phyloP scores from a whole-genome alignment of 2,113 vertebrate genomes.

The Bubalus kerabau region DNA sequence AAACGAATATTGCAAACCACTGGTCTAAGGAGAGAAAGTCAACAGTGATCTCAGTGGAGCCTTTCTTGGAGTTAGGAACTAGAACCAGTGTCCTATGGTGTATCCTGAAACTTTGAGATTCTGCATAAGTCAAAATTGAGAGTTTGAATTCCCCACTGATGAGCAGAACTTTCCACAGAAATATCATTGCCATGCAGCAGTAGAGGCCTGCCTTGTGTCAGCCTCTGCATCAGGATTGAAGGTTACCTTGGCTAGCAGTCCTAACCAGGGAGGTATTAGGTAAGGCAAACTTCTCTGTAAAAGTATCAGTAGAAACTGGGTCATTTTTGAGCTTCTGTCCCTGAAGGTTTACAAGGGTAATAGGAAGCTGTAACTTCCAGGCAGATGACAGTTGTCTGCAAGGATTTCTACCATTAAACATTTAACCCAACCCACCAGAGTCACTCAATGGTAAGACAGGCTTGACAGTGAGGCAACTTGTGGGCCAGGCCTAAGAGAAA shows the following conservation, averaged over 20 bases:
- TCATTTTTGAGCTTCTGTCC: neutral
- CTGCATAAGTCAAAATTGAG: neutral
- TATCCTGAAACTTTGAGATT: neutral
- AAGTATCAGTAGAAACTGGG: neutral
- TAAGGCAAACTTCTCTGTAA: neutral
- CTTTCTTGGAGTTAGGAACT: neutral
- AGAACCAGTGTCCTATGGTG: neutral
- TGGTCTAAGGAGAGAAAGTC: neutral
- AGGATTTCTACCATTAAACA: neutral
- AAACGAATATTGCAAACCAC: neutral
- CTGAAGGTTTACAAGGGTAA: neutral
- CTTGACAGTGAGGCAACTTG: constrained; percentile 16
- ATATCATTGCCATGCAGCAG: too few species aligned
- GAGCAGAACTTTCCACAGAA: neutral
- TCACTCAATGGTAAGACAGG: neutral
- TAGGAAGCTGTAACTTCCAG: neutral
- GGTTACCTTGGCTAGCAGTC: neutral
- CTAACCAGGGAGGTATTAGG: neutral
- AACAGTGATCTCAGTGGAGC: neutral
- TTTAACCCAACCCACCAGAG: neutral
- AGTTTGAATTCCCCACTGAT: neutral
- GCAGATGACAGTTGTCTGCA: constrained; percentile 4
- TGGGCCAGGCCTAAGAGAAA: constrained; percentile 15
- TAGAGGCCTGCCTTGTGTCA: neutral
- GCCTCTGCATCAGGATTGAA: neutral